Evolutionary conservation across 1,140 invertebrate species (phyloP), one percentile per base, ranked within the genome.

Genomic region (Physella acuta): DNA sequence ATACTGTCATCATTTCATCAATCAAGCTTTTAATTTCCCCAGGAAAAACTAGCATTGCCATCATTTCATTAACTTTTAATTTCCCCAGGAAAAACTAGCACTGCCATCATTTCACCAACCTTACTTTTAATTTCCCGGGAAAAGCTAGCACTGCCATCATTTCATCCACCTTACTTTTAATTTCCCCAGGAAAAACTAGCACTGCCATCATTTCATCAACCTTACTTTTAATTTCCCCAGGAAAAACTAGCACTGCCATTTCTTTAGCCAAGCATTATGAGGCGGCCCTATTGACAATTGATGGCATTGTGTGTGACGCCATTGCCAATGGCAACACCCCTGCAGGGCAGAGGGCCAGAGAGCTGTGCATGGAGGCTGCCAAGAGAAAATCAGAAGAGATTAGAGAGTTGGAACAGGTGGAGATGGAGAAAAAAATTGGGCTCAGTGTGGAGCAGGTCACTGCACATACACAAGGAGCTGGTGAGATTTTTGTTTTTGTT

Each of bases 371-470:
- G 8, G 83, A 85, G 53, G 81, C 84, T 20, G 82, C 83, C 2
- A 71, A 75, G n/a, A 79, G 73, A 30, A 72, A 73, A n/a, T 74
- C 77, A 0, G 83, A 85, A 68, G 82, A 84, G 52, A 26, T 78
- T 33, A 78, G 75, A 53, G 53, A 77, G 20, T 53, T 78, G 62
- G 81, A 82, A 36, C 73, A 71, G 17, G 78, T 81, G 26, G 82
- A 81, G n/a, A 74, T 66, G 3, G 81, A 79, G 49, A 80, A 82
- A 68, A 74, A 74, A 44, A 61, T 63, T 26, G 82, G 82, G 34
- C 76, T 85, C 17, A 85, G 83, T 72, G 78, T 84, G 16, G 84
- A 85, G 59, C 81, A 81, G 26, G 76, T 85, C 8, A 76, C 82
- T 30, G 83, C 82, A 28, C 84, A 85, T 70, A 83, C 84, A 49